A percentile compares a stretch with the other conserved stretches of the same genome.
Conservation (phyloP, 2,888 invertebrate genomes). For the Eristalinus sepulchralis region DNA sequence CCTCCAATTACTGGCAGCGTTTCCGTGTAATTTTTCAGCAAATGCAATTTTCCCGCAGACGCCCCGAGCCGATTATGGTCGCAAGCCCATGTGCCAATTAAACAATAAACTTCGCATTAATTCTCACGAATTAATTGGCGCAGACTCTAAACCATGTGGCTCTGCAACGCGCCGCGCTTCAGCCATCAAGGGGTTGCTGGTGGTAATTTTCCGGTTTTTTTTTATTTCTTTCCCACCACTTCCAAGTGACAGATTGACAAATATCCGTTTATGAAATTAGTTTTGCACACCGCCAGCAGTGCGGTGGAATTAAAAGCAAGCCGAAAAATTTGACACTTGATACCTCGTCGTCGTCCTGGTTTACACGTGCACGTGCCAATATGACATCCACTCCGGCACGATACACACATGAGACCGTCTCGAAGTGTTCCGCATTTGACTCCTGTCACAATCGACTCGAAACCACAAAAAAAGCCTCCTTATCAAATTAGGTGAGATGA, state of each 20-base stretch:
- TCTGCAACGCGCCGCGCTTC: not conserved
- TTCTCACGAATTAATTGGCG: conserved; percentile 68
- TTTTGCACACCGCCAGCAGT: conserved; percentile 25
- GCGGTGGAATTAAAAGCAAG: conserved; percentile 57
- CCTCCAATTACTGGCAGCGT: conserved; percentile 45
- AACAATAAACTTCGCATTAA: conserved; percentile 67
- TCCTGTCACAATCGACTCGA: conserved; percentile 63
- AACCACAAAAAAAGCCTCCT: conserved; percentile 68
- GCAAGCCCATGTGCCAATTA: conserved; percentile 64
- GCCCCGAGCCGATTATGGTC: conserved; percentile 5
- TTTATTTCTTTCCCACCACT: conserved; percentile 52
- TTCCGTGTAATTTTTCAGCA: conserved; percentile 60
- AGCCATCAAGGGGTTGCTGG: conserved; percentile 3
- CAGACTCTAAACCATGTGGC: conserved; percentile 40
- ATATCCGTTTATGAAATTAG: conserved; percentile 60
- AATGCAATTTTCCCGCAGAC: conserved; percentile 53
- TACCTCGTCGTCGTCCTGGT: conserved; percentile 76
- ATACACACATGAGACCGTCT: conserved; percentile 54
- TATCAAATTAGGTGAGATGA: conserved; percentile 68
- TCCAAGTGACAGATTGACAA: conserved; percentile 55
- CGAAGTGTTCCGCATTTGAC: conserved; percentile 61
- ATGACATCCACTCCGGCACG: conserved; percentile 39
- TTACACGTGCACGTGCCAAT: conserved; percentile 66
- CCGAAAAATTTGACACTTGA: conserved; percentile 77
- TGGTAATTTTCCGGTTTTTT: conserved; percentile 38